Evolutionary conservation across 1,140 invertebrate genomes (phyloP).

Genomic region (Apis florea): DNA sequence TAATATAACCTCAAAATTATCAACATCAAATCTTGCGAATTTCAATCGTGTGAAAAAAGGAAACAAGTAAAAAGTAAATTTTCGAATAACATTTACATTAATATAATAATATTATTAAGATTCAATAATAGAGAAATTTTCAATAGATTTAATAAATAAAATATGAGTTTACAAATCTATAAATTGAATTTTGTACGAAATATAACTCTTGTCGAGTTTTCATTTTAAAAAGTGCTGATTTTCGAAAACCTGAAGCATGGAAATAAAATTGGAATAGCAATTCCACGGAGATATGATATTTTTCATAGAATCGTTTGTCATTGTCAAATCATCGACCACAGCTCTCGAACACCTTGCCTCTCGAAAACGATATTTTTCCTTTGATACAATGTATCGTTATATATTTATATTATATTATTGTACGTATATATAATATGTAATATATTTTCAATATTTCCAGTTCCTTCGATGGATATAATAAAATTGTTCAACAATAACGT

Average conservation of each 20-base stretch:
- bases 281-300: too few relatives aligned
- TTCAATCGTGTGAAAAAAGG: too few relatives aligned
- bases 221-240: neutral
- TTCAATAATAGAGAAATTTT: too few relatives aligned
- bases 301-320: conserved; percentile 13
- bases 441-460: neutral
- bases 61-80: too few relatives aligned
- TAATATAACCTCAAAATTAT: neutral
- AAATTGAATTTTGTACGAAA: neutral
- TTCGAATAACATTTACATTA: too few relatives aligned
- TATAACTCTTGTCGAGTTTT: neutral
- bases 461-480: conserved; percentile 19
- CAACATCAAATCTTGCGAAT: too few relatives aligned
- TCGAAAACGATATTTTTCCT: conserved; percentile 25
- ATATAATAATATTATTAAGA: too few relatives aligned
- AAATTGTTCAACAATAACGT: conserved; percentile 58
- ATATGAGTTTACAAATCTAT: neutral
- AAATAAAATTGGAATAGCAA: neutral
- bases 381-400: conserved; percentile 58
- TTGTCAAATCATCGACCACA: conserved; percentile 36
- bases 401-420: conserved; percentile 50
- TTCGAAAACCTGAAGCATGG: neutral
- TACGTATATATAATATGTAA: conserved; percentile 27
- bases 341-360: conserved; percentile 7
- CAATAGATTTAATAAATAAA: neutral